phyloP scores from a whole-genome alignment of 2,888 invertebrate species.

The Emmelina monodactyla region DNA sequence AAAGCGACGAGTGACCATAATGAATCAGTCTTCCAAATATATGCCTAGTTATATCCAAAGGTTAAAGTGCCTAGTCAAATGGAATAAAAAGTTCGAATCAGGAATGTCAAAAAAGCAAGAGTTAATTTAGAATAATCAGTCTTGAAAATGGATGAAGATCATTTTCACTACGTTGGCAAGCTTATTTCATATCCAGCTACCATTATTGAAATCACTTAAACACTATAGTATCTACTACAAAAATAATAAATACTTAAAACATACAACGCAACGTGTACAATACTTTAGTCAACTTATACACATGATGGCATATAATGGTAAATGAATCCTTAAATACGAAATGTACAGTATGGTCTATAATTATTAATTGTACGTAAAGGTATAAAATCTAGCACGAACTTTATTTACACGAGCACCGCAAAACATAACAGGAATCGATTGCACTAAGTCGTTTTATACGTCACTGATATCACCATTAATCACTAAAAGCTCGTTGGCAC shows the following conservation, averaged over 20 bases:
- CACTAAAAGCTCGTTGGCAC: conserved; percentile 60
- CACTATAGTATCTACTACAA: conserved; percentile 4
- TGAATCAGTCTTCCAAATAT: conserved; percentile 37
- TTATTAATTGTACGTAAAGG: conserved; percentile 45
- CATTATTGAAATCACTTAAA: conserved; percentile 19
- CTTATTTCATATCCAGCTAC: conserved; percentile 21
- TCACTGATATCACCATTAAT: conserved; percentile 31
- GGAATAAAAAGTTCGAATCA: conserved; percentile 26
- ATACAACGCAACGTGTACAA: conserved; percentile 32
- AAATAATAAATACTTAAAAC: conserved; percentile 53
- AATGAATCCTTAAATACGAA: conserved; percentile 22
- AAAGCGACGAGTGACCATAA: conserved; percentile 42
- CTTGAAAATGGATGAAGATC: conserved; percentile 48
- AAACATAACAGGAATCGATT: conserved; percentile 23
- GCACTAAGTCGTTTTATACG: conserved; percentile 16
- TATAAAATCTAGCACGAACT: conserved; percentile 62
- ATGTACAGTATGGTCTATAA: conserved; percentile 53
- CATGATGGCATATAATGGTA: conserved; percentile 21
- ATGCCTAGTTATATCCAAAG: background rate
- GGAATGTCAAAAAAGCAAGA: conserved; percentile 44
- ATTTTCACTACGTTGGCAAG: conserved; percentile 30
- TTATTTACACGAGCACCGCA: conserved; percentile 63
- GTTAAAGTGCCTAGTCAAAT: too few relatives aligned
- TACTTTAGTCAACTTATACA: conserved; percentile 6
- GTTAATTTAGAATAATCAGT: conserved; percentile 63